Evolutionary conservation across 1,140 invertebrate species (phyloP), one percentile per base, ranked within the genome.

Genomic region (Temnothorax curvispinosus): DNA sequence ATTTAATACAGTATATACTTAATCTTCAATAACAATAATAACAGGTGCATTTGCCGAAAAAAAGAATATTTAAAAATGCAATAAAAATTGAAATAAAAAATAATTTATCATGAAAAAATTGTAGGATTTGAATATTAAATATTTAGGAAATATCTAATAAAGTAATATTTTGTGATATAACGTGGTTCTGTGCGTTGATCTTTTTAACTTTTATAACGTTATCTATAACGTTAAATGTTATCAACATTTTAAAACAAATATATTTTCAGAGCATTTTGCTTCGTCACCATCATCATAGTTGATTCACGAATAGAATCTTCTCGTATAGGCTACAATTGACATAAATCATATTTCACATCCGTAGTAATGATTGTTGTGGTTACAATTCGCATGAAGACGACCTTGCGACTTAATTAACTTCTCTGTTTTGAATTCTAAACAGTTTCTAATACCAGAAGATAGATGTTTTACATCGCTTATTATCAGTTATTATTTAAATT

Each of bases 341-440:
- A 56, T 38, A 71, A 81, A 81, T 81, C 21, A 56, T 32, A 56
- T 81, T 54, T 71, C 9, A 71, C 8, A 32, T 78, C 60, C 44
- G 6, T 69, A 7, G 18, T 81, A 56, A 32, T 32, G 21, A 72
- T 21, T 82, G 9, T 82, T 81, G 38, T 44, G 13, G 27, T 81
- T 52, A 71, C 4, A 54, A 69, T 18, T 67, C 3, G 8, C 77
- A 32, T 41, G 64, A 71, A 81, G 9, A 1, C 3, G 15, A 71
- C 21, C 47, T 69, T 67, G 21, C 8, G 8, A 9, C 41, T 50
- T 21, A 56, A 81, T 56, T 58, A 71, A 56, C 6, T 9, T 35
- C 1, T 56, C 7, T 54, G 3, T 21, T 67, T 81, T 32, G 13
- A 71, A 81, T 54, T n/a, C 3, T 44, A 56, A 80, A 80, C 3